These are phyloP conservation scores for Petrocephalus zakoni DNA, from an alignment of 2,113 vertebrate genomes.

Conservation along the genomic window DNA sequence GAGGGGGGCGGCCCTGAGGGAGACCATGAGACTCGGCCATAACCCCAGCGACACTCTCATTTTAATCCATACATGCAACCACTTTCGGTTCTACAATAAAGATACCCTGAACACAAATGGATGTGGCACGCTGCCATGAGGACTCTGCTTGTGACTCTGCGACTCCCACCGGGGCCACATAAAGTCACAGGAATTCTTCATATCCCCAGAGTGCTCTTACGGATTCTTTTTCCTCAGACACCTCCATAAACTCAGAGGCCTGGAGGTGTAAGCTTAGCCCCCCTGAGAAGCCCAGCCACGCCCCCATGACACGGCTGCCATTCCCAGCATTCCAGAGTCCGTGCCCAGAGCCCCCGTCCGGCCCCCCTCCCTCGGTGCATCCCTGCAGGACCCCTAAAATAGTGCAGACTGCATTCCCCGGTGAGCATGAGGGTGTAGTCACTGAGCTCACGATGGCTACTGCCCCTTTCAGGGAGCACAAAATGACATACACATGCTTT, in stretches of 20 bases:
- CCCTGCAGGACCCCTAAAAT: not conserved
- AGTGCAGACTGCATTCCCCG: not conserved
- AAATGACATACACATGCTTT: not conserved
- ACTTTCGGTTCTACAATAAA: not conserved
- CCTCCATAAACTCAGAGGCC: not conserved
- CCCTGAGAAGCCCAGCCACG: not conserved
- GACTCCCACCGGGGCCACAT: not conserved
- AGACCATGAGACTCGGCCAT: not conserved
- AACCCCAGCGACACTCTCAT: not conserved
- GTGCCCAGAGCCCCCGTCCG: not conserved
- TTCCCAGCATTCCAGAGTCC: constrained; percentile 19
- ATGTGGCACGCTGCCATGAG: not conserved
- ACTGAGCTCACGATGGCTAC: not conserved
- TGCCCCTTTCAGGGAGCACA: not conserved
- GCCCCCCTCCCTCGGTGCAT: not conserved
- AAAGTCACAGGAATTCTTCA: not conserved
- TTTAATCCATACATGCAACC: not conserved
- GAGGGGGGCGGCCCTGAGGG: not conserved
- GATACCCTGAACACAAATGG: not conserved
- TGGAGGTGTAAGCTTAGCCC: not conserved
- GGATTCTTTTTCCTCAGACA: not conserved
- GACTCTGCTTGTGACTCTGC: not conserved
- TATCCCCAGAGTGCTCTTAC: constrained; percentile 1
- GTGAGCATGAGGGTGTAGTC: not conserved
- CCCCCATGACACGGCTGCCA: not conserved